Percentiles rank a stretch among this genome's conserved stretches.
Evolutionary conservation across 2,888 invertebrate species (phyloP).

Genomic region (Acleris sparsana): DNA sequence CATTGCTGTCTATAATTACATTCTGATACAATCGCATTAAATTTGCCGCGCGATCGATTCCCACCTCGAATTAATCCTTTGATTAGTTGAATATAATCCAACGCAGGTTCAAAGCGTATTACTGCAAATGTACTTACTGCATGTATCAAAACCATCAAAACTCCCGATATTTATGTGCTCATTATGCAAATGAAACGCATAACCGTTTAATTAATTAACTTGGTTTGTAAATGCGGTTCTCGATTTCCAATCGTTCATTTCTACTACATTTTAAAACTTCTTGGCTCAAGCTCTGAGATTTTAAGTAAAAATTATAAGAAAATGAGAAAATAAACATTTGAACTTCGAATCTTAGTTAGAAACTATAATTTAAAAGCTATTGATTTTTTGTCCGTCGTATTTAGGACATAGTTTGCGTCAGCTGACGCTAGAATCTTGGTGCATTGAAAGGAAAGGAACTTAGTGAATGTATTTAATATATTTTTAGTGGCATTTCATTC

Average conservation of each 20-base stretch:
- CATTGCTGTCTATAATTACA: conserved; percentile 78
- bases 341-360: not conserved
- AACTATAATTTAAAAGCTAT: conserved; percentile 68
- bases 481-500: conserved; percentile 8
- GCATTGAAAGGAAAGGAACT: conserved; percentile 4
- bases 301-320: not conserved
- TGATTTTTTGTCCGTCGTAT: conserved; percentile 51
- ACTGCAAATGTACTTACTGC: conserved; percentile 11
- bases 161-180: conserved; percentile 34
- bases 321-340: not conserved
- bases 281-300: not conserved
- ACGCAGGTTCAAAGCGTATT: conserved; percentile 51
- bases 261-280: not conserved
- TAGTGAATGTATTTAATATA: conserved; percentile 16
- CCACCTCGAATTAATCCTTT: conserved; percentile 77
- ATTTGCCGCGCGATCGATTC: conserved; percentile 67
- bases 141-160: conserved; percentile 52
- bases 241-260: not conserved
- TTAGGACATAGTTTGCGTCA: conserved; percentile 57
- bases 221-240: not conserved
- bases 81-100: conserved; percentile 71
- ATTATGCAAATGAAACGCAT: not conserved
- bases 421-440: conserved; percentile 61
- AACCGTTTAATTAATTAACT: conserved; percentile 7
- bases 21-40: conserved; percentile 76